These are phyloP conservation scores for Batillaria attramentaria DNA, from an alignment of 1,140 invertebrate species.

Conservation along the genomic window DNA sequence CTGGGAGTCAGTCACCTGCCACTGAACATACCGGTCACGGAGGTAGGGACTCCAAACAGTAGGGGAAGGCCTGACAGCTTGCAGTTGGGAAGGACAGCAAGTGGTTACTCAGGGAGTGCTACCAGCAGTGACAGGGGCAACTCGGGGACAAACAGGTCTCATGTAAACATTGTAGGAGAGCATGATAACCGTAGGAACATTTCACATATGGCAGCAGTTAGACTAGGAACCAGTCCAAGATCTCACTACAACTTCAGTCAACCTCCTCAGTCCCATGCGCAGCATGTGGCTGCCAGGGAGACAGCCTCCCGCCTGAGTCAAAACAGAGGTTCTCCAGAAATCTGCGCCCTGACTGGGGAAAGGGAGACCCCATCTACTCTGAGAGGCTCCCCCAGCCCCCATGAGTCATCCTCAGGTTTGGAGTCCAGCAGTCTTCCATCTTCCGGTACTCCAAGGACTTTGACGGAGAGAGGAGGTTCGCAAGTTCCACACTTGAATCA, in stretches of 20 bases:
- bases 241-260: too few species aligned
- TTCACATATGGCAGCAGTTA: not conserved
- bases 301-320: not conserved
- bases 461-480: not conserved
- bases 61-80: too few species aligned
- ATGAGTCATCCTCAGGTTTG: not conserved
- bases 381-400: not conserved
- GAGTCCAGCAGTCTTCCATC: constrained; percentile 11
- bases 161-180: not conserved
- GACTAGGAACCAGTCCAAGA: not conserved
- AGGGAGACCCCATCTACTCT: constrained; percentile 15
- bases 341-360: constrained; percentile 23
- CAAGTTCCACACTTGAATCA: not conserved
- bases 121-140: not conserved
- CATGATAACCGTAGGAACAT: not conserved
- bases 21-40: constrained; percentile 27
- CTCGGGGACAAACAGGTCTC: not conserved
- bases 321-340: constrained; percentile 13
- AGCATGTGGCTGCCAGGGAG: not conserved
- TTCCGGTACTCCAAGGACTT: not conserved
- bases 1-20: not conserved
- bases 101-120: not conserved
- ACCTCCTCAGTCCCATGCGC: too few species aligned
- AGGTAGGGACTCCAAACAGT: too few species aligned
- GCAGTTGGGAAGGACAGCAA: too few species aligned